These are phyloP conservation scores for Drosophila pectinifera DNA, from an alignment of 1,140 invertebrate genomes.

Conservation along the genomic window DNA sequence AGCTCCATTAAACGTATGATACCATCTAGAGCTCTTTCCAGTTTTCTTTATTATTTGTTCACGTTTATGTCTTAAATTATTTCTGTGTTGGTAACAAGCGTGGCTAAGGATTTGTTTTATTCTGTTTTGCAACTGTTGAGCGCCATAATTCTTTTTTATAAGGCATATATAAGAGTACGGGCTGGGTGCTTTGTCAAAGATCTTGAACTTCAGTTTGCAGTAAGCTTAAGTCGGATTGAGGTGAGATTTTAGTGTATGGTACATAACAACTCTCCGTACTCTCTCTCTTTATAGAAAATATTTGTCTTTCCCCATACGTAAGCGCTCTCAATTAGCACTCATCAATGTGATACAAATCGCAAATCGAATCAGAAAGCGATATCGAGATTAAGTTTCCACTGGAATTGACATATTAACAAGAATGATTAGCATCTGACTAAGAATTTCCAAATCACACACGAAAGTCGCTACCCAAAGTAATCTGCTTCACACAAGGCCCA, in stretches of 20 bases:
- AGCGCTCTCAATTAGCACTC: slow-evolving; percentile 61
- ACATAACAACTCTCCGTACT: not conserved
- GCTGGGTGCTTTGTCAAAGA: slow-evolving; percentile 6
- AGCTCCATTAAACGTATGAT: not conserved
- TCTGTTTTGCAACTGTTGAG: slow-evolving; percentile 23
- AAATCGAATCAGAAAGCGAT: slow-evolving; percentile 43
- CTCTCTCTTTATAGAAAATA: slow-evolving; percentile 14
- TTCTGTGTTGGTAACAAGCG: slow-evolving; percentile 34
- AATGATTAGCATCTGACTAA: slow-evolving; percentile 61
- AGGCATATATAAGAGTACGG: slow-evolving; percentile 1
- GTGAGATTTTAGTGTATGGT: slow-evolving; percentile 4
- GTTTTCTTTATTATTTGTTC: not conserved
- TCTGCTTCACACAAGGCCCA: slow-evolving; percentile 29
- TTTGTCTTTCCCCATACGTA: slow-evolving; percentile 12
- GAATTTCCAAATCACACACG: slow-evolving; percentile 51
- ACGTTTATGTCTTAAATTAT: slow-evolving; percentile 13
- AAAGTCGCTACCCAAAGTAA: slow-evolving; percentile 5
- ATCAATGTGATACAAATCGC: slow-evolving; percentile 42
- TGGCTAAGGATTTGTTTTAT: slow-evolving; percentile 44
- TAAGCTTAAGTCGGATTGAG: slow-evolving; percentile 24
- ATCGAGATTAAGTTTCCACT: slow-evolving; percentile 64
- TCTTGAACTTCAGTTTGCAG: slow-evolving; percentile 41
- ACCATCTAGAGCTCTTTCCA: not conserved
- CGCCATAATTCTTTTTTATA: slow-evolving; percentile 32
- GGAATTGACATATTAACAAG: slow-evolving; percentile 79